Evolutionary conservation across 2,888 invertebrate species (phyloP).

Genomic region (Trachelus troglodyta): DNA sequence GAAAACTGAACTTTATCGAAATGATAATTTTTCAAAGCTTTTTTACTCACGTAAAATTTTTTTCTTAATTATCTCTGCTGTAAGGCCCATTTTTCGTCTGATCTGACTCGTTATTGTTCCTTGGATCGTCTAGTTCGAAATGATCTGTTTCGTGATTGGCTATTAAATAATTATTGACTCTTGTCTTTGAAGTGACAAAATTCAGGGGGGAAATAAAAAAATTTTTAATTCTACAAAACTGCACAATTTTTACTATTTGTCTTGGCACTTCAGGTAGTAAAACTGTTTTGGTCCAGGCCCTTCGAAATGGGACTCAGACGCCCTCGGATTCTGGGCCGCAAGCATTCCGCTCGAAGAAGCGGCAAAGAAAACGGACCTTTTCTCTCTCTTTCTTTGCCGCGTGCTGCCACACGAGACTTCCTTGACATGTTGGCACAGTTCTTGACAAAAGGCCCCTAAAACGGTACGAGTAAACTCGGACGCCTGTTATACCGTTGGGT

Average conservation of each 20-base stretch:
- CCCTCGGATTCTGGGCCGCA: neutral
- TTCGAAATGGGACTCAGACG: neutral
- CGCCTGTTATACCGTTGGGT: conserved; percentile 4
- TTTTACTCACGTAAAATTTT: neutral
- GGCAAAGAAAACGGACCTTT: neutral
- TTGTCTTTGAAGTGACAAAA: neutral
- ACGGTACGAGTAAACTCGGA: conserved; percentile 29
- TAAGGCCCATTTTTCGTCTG: neutral
- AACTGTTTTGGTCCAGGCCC: neutral
- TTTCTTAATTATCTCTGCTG: neutral
- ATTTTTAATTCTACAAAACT: neutral
- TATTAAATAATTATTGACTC: neutral
- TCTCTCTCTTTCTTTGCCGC: neutral
- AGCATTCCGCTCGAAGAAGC: neutral
- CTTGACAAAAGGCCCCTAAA: conserved; percentile 32
- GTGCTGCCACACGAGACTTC: conserved; percentile 25
- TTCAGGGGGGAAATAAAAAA: neutral
- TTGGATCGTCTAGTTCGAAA: neutral
- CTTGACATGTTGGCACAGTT: conserved; percentile 42
- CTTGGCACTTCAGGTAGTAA: conserved; percentile 3
- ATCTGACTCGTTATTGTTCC: neutral
- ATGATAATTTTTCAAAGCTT: too few relatives aligned
- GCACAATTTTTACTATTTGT: neutral
- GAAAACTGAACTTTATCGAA: too few relatives aligned
- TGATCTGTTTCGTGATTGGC: neutral